Evolutionary conservation across 2,797 vertebrate species (phyloP).

Genomic region (Pangasius mekongensis): DNA sequence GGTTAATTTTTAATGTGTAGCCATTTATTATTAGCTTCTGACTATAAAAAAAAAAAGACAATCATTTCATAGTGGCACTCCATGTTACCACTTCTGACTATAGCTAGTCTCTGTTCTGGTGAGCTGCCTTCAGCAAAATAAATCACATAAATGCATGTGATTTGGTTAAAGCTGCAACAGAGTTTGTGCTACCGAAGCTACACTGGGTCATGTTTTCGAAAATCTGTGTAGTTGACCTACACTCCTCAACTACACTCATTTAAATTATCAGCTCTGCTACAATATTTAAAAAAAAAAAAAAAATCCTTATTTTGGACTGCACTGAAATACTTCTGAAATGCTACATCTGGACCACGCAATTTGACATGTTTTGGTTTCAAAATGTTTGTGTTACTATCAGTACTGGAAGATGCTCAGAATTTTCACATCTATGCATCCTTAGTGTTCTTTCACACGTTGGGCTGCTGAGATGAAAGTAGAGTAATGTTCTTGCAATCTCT

Average conservation of each 20-base stretch:
- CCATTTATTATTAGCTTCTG: background rate
- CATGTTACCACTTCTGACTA: background rate
- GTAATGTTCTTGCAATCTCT: background rate
- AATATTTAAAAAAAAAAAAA: background rate
- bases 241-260: background rate
- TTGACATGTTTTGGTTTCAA: background rate
- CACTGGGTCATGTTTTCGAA: background rate
- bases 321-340: background rate
- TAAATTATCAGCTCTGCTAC: background rate
- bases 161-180: background rate
- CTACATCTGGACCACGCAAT: background rate
- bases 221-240: background rate
- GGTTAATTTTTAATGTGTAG: background rate
- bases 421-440: background rate
- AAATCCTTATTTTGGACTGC: background rate
- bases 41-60: background rate
- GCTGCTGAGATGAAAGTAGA: background rate
- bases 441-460: background rate
- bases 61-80: background rate
- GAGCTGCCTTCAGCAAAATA: background rate
- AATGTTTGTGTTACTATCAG: background rate
- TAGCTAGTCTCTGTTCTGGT: background rate
- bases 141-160: background rate
- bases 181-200: background rate
- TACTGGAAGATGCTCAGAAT: background rate